Percentiles rank a stretch among this genome's conserved stretches.
phyloP scores from a whole-genome alignment of 37 sponge, comb jelly and placozoan genomes.

The Oopsacas minuta region DNA sequence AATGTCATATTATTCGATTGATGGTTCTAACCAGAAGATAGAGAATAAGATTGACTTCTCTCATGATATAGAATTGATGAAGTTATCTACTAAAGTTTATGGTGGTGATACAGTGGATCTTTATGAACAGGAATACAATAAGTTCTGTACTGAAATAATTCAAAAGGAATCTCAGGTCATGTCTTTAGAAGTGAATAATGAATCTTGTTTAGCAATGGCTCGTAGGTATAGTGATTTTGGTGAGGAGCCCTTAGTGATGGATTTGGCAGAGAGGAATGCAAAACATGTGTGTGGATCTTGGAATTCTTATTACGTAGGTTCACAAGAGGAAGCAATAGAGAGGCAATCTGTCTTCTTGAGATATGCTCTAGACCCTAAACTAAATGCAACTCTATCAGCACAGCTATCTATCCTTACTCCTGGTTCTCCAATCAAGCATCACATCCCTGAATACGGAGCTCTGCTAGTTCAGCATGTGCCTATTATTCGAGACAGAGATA shows the following conservation, averaged over 20 bases:
- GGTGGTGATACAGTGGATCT: background rate
- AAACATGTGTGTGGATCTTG: background rate
- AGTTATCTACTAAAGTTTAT: background rate
- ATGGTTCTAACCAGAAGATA: background rate
- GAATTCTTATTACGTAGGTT: background rate
- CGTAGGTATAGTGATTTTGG: background rate
- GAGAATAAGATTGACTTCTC: background rate
- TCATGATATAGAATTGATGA: background rate
- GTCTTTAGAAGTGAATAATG: background rate
- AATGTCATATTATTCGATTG: background rate
- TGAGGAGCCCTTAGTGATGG: background rate
- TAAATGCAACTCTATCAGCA: background rate
- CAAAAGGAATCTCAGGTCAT: background rate
- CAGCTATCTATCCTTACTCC: background rate
- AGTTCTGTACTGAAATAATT: background rate
- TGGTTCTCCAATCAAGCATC: background rate
- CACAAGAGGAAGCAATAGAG: background rate
- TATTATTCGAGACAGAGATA: background rate
- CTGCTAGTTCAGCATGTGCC: background rate
- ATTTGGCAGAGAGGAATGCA: background rate
- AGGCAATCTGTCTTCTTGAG: background rate
- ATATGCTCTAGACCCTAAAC: background rate
- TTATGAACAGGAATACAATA: background rate
- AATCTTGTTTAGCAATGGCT: background rate
- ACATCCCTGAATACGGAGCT: background rate